These are phyloP conservation scores for Polyommatus icarus DNA, from an alignment of 2,888 invertebrate genomes.

Conservation along the genomic window DNA sequence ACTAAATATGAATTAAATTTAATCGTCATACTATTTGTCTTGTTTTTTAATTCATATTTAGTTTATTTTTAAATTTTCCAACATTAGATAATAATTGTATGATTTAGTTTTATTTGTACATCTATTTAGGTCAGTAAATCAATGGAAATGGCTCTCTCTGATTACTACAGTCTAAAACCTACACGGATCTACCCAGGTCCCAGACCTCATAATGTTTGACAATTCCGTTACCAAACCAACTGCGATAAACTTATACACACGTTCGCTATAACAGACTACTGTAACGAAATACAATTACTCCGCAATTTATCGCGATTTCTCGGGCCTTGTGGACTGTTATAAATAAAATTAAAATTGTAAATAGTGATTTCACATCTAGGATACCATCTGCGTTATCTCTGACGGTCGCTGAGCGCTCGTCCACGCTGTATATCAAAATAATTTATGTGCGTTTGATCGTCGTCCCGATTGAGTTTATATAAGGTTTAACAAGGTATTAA, in stretches of 20 bases:
- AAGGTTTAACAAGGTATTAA: slow-evolving; percentile 6
- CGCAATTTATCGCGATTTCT: slow-evolving; percentile 38
- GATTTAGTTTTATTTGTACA: too few species aligned
- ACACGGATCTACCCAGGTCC: too few species aligned
- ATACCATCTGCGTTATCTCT: slow-evolving; percentile 72
- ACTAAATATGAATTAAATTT: too few species aligned
- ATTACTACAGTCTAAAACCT: too few species aligned
- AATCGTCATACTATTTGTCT: too few species aligned
- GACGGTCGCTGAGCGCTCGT: slow-evolving; percentile 62
- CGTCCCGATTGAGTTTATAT: slow-evolving; percentile 57
- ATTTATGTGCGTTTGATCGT: slow-evolving; percentile 71
- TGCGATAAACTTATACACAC: background rate
- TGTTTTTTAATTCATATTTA: too few species aligned
- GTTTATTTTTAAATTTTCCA: too few species aligned
- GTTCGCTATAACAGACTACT: background rate
- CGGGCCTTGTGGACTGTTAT: slow-evolving; percentile 58
- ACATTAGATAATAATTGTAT: too few species aligned
- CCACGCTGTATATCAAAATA: slow-evolving; percentile 69
- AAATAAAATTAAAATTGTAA: slow-evolving; percentile 81
- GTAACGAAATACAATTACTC: slow-evolving; percentile 16
- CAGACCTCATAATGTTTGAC: too few species aligned
- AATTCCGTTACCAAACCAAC: background rate
- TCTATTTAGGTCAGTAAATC: too few species aligned
- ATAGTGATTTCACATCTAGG: slow-evolving; percentile 76
- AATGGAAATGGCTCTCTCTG: too few species aligned